A percentile compares a stretch with the other conserved stretches of the same genome.
phyloP scores from a whole-genome alignment of 2,888 invertebrate genomes.

The Agonopterix arenella region DNA sequence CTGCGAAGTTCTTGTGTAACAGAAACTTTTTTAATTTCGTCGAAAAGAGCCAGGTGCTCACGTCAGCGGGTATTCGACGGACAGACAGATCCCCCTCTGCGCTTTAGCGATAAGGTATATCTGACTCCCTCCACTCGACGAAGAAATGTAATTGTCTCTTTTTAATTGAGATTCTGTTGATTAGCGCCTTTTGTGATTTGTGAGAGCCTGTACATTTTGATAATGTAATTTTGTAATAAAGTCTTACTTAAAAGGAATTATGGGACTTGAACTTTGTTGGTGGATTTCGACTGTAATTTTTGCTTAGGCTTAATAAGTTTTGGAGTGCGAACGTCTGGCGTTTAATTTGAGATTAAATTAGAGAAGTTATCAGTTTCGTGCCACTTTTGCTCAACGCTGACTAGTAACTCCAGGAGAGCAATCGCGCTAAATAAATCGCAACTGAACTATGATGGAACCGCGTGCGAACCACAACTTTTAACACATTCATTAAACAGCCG shows the following conservation, averaged over 20 bases:
- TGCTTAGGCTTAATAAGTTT: too few species aligned
- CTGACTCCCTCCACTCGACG: conserved; percentile 7
- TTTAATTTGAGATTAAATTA: too few species aligned
- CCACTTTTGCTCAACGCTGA: too few species aligned
- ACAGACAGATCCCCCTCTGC: conserved; percentile 47
- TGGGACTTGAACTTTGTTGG: too few species aligned
- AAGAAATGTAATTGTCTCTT: conserved; percentile 41
- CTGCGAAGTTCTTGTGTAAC: conserved; percentile 52
- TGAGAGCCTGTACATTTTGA: background rate
- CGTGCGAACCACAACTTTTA: too few species aligned
- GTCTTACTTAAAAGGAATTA: background rate
- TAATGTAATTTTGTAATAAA: background rate
- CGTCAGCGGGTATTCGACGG: conserved; percentile 58
- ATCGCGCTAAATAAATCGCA: too few species aligned
- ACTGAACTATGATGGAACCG: too few species aligned
- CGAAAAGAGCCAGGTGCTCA: conserved; percentile 65
- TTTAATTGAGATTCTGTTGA: conserved; percentile 46
- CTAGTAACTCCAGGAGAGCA: too few species aligned
- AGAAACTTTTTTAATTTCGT: conserved; percentile 73
- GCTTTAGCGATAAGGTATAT: conserved; percentile 39
- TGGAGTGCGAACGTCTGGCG: too few species aligned
- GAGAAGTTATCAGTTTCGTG: too few species aligned
- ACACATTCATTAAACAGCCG: too few species aligned
- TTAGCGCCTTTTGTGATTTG: conserved; percentile 16
- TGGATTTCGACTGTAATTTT: too few species aligned